Evolutionary conservation across 2,113 vertebrate species (phyloP).

Genomic region (Perca fluviatilis): DNA sequence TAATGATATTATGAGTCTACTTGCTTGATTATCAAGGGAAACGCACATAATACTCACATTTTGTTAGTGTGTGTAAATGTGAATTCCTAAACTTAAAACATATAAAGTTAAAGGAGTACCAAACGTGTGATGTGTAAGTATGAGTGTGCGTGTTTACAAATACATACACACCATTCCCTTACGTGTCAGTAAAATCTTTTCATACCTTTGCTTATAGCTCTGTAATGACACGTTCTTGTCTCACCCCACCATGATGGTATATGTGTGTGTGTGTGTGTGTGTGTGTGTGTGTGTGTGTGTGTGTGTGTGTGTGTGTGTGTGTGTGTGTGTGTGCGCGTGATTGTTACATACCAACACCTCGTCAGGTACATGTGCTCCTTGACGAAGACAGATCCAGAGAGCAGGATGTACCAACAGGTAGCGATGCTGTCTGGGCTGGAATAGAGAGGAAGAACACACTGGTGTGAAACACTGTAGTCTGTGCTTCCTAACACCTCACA

Average conservation of each 20-base stretch:
- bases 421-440: slow-evolving; percentile 93
- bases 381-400: slow-evolving; percentile 96
- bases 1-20: too few species aligned
- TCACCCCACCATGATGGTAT: neutral
- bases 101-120: too few species aligned
- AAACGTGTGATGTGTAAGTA: neutral
- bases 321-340: slow-evolving; percentile 12
- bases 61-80: too few species aligned
- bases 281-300: neutral
- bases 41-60: too few species aligned
- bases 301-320: slow-evolving; percentile 6
- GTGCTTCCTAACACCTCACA: neutral
- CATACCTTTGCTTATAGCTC: neutral
- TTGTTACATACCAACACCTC: slow-evolving; percentile 92
- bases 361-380: slow-evolving; percentile 97
- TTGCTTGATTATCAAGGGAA: too few species aligned
- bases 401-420: slow-evolving; percentile 96
- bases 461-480: slow-evolving; percentile 1
- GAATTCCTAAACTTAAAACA: too few species aligned
- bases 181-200: slow-evolving; percentile 11
- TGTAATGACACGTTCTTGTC: slow-evolving; percentile 3
- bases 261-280: neutral
- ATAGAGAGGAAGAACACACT: slow-evolving; percentile 41
- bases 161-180: neutral
- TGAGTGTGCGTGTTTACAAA: neutral